A percentile compares a stretch with the other conserved stretches of the same genome.
These are phyloP conservation scores for Calephelis perditalis DNA, from an alignment of 2,888 invertebrate genomes.

Conservation along the genomic window DNA sequence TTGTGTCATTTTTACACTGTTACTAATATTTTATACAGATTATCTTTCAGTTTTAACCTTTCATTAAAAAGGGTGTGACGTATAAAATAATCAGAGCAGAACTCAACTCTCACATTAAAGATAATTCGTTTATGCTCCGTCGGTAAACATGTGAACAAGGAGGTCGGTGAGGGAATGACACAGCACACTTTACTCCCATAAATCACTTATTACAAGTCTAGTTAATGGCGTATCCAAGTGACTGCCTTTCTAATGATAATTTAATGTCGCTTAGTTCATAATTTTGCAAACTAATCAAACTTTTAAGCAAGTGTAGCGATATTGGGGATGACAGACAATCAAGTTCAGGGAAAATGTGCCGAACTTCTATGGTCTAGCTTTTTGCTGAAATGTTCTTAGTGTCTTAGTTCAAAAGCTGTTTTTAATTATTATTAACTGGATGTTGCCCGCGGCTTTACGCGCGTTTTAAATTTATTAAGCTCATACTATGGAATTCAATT, in stretches of 20 bases:
- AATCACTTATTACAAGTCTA: constrained; percentile 61
- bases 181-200: constrained; percentile 57
- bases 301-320: constrained; percentile 44
- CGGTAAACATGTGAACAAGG: constrained; percentile 37
- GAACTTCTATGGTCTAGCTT: background rate
- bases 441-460: no score
- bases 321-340: constrained; percentile 14
- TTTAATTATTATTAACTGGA: no score
- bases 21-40: no score
- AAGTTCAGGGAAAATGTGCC: background rate
- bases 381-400: background rate
- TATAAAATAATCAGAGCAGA: constrained; percentile 20
- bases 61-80: background rate
- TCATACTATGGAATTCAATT: no score
- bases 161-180: constrained; percentile 46
- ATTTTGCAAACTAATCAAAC: constrained; percentile 62
- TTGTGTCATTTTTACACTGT: no score
- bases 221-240: constrained; percentile 55
- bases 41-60: no score
- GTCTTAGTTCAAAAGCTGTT: no score
- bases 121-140: constrained; percentile 21
- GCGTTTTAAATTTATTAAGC: no score
- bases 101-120: constrained; percentile 20
- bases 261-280: constrained; percentile 61
- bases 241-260: constrained; percentile 63